Conservation (phyloP, 2,888 invertebrate genomes). For the Aplocera efformata region DNA sequence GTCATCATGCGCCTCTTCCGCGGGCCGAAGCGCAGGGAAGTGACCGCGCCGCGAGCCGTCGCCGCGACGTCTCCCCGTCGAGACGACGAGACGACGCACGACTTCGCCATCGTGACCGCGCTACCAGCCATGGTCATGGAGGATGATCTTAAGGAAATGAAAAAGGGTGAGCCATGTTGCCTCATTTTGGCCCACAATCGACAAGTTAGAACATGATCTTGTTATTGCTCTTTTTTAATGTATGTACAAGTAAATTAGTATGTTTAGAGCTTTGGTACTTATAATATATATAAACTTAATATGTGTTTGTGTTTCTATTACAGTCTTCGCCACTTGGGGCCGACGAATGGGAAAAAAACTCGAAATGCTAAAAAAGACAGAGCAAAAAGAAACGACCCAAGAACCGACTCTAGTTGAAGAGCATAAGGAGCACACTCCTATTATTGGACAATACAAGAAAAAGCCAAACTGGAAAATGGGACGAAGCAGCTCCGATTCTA, state of each 20-base stretch:
- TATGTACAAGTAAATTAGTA: too few relatives aligned
- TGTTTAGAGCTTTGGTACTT: too few relatives aligned
- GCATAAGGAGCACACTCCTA: slow-evolving; percentile 52
- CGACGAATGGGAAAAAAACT: slow-evolving; percentile 89
- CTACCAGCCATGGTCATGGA: slow-evolving; percentile 89
- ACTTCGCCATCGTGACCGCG: slow-evolving; percentile 88
- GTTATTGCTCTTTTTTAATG: too few relatives aligned
- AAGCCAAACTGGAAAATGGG: slow-evolving; percentile 82
- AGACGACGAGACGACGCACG: slow-evolving; percentile 73
- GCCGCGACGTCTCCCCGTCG: slow-evolving; percentile 67
- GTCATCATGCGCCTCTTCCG: slow-evolving; percentile 83
- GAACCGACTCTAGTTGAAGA: slow-evolving; percentile 52
- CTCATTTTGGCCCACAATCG: background rate
- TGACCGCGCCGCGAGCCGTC: slow-evolving; percentile 77
- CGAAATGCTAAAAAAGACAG: slow-evolving; percentile 85
- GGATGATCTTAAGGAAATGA: slow-evolving; percentile 82
- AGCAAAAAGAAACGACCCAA: slow-evolving; percentile 79
- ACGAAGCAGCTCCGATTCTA: slow-evolving; percentile 73
- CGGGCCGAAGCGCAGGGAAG: slow-evolving; percentile 83
- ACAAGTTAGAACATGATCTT: too few relatives aligned
- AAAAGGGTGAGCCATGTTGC: slow-evolving; percentile 63
- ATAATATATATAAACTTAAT: too few relatives aligned
- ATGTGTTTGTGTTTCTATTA: slow-evolving; percentile 52
- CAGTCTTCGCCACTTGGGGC: slow-evolving; percentile 87
- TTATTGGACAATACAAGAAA: slow-evolving; percentile 74